These are phyloP conservation scores for Temnothorax ravouxi DNA, from an alignment of 2,888 invertebrate species.

Conservation along the genomic window DNA sequence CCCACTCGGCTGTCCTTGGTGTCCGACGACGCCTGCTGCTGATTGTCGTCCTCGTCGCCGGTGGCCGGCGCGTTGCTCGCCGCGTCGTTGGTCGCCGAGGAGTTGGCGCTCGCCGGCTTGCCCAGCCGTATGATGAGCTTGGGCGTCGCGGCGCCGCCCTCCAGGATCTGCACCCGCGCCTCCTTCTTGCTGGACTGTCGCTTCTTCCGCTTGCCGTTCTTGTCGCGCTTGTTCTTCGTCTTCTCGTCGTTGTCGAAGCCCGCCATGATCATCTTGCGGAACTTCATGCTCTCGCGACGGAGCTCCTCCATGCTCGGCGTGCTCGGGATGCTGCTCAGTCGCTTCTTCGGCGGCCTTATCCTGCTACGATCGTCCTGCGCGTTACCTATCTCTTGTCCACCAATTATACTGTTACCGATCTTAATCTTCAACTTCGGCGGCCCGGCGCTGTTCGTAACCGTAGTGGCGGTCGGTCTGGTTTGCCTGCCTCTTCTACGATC, in stretches of 20 bases:
- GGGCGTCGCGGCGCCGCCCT: slow-evolving; percentile 88
- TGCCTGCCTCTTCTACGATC: slow-evolving; percentile 82
- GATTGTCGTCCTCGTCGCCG: slow-evolving; percentile 64
- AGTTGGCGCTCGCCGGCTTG: slow-evolving; percentile 69
- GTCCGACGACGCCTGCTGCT: slow-evolving; percentile 59
- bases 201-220: slow-evolving; percentile 88
- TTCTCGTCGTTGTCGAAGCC: slow-evolving; percentile 92
- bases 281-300: slow-evolving; percentile 95
- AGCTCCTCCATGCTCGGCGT: slow-evolving; percentile 93
- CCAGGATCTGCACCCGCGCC: slow-evolving; percentile 88
- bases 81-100: slow-evolving; percentile 42
- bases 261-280: slow-evolving; percentile 93
- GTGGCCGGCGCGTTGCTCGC: slow-evolving; percentile 28
- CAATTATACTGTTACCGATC: slow-evolving; percentile 89
- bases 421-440: slow-evolving; percentile 92
- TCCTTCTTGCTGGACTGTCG: slow-evolving; percentile 86
- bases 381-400: slow-evolving; percentile 87
- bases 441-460: slow-evolving; percentile 82
- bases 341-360: slow-evolving; percentile 93
- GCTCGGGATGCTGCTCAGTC: slow-evolving; percentile 88
- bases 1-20: slow-evolving; percentile 76
- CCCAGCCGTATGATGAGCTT: slow-evolving; percentile 93
- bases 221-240: slow-evolving; percentile 87
- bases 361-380: slow-evolving; percentile 83
- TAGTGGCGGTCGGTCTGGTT: slow-evolving; percentile 82